Evolutionary conservation across 1,140 invertebrate genomes (phyloP), one percentile per base, ranked within the genome.

Genomic region (Euwallacea fornicatus): DNA sequence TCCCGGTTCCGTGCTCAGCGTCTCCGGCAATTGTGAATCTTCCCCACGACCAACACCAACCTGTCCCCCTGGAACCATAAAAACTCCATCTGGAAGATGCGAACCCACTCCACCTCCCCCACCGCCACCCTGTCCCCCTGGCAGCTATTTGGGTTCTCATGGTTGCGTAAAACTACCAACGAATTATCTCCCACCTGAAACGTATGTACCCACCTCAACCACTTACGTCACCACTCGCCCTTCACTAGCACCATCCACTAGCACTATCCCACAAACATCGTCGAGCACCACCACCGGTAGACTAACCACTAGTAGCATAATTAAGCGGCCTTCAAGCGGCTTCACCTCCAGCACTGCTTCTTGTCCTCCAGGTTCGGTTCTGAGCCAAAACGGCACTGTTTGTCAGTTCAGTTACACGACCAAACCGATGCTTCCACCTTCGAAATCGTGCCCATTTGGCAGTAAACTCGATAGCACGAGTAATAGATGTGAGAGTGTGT

Each of bases 221-320:
- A 72, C 13, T 62, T 61, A 66, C 69, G 54, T 46, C 42, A 58
- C 61, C 70, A 72, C 64, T 67, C 70, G 43, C 63, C 62, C 64
- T 60, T 72, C 70, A 66, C 70, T 64, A 16, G 63, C 70, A 72
- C 64, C 63, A 72, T 72, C 61, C 56, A 72, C 70, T 65, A 65
- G 46, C 63, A 70, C 59, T 60, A 71, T 63, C 55, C 58, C 69
- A 65, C 70, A 66, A 64, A 65, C 69, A 71, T 71, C 42, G 50
- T 46, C 55, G 16, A 71, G 63, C 69, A 71, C 69, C 60, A 33
- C 21, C 21, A 33, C 56, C 16, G 59, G 69, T 71, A 71, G 69
- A 70, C 68, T 70, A 70, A 70, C 68, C 47, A 70, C 68, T 46
- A 54, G 62, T 58, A 62, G 62, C 42, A 42, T n/a, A 64, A 58